Percentiles rank a stretch among this genome's conserved stretches.
Conservation (phyloP, 1,140 invertebrate species). For the Drosophila pruinosa region DNA sequence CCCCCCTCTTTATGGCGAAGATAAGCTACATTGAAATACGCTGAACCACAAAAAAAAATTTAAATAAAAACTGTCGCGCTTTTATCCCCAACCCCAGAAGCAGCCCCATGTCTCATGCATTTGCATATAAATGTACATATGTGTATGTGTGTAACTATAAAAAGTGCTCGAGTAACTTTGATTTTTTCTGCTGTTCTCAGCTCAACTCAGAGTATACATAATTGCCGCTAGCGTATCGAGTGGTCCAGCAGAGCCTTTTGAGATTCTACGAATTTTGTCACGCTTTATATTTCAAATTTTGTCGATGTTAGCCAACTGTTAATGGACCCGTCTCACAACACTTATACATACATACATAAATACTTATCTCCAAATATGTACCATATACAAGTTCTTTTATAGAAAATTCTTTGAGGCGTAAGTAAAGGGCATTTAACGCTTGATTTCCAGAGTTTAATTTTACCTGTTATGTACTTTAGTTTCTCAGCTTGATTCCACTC, state of each 20-base stretch:
- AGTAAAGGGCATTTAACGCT: constrained; percentile 77
- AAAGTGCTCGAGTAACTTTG: constrained; percentile 34
- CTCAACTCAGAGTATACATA: constrained; percentile 8
- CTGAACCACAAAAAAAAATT: constrained; percentile 33
- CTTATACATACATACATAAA: constrained; percentile 9
- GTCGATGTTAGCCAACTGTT: constrained; percentile 76
- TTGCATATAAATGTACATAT: neutral
- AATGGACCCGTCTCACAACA: constrained; percentile 48
- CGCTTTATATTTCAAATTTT: constrained; percentile 77
- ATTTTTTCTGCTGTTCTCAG: constrained; percentile 61
- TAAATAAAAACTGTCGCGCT: constrained; percentile 30
- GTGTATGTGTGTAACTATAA: constrained; percentile 4
- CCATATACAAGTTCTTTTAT: constrained; percentile 5
- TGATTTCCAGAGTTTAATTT: constrained; percentile 71
- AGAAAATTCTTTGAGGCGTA: constrained; percentile 60
- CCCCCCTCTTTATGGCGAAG: constrained; percentile 44
- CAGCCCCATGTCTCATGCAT: constrained; percentile 10
- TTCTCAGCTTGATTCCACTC: constrained; percentile 33
- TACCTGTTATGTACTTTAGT: constrained; percentile 57
- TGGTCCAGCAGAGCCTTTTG: constrained; percentile 9
- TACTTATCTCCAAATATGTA: neutral
- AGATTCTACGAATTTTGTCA: constrained; percentile 74
- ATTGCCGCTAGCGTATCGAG: constrained; percentile 1
- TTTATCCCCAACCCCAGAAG: constrained; percentile 11
- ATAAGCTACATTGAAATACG: constrained; percentile 63